Conservation (phyloP, 37 sponge, comb jelly and placozoan genomes). For the Oopsacas minuta region DNA sequence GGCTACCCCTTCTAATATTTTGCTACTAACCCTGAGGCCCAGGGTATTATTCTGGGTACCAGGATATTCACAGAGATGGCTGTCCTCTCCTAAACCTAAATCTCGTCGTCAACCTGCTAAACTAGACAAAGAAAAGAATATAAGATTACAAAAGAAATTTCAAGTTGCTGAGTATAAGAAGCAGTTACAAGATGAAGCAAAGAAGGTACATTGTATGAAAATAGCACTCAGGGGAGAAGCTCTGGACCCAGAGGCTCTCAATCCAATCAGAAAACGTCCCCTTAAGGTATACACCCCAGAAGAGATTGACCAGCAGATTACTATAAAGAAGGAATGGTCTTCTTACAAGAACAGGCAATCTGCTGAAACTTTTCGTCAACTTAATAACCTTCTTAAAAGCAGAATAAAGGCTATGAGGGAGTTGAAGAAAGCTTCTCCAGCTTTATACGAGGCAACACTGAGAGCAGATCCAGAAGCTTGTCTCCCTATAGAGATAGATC, state of each 20-base stretch:
- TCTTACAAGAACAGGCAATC: conserved; percentile 37
- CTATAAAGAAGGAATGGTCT: conserved; percentile 61
- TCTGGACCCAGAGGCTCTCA: conserved; percentile 72
- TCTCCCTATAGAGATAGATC: neutral
- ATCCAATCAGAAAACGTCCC: conserved; percentile 57
- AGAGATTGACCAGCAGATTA: conserved; percentile 36
- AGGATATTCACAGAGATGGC: too few species aligned
- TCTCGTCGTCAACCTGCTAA: neutral
- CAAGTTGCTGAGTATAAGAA: neutral
- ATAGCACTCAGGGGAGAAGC: conserved; percentile 52
- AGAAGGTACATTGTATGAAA: conserved; percentile 21
- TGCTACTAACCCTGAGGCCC: neutral
- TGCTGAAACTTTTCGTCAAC: conserved; percentile 25
- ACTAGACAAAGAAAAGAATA: neutral
- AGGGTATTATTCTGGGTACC: neutral
- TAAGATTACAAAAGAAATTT: neutral
- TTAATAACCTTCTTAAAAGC: conserved; percentile 31
- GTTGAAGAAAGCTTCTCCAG: conserved; percentile 47
- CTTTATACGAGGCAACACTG: conserved; percentile 42
- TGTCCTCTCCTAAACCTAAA: too few species aligned
- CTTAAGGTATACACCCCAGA: conserved; percentile 19
- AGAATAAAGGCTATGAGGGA: conserved; percentile 59
- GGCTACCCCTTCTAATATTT: neutral
- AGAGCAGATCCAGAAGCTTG: conserved; percentile 23
- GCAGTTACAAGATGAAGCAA: neutral